Evolutionary conservation across 2,888 invertebrate genomes (phyloP), one percentile per base, ranked within the genome.

Genomic region (Muschampia plurimacula): DNA sequence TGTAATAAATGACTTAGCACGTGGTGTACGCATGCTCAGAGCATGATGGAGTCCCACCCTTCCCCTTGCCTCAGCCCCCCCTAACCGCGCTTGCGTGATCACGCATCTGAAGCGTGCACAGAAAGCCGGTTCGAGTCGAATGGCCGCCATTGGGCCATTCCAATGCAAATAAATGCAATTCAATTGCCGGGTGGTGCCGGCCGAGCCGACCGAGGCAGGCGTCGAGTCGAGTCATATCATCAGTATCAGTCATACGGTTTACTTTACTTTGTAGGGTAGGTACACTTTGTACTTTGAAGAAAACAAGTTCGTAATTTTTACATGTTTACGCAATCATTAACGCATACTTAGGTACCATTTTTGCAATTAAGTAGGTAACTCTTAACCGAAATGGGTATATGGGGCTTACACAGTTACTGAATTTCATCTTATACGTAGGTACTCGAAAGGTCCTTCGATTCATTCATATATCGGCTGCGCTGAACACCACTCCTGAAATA

Each of bases 11-110:
- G 75, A 82, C 82, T 86, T 39, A 87, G 86, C 93, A 94, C 91
- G 93, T 90, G 92, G 77, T 78, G 78, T 74, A 84, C 89, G 93
- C 93, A 92, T 94, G 93, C 76, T 84, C 86, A 77, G 44, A 73
- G 87, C 90, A 83, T 89, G 92, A 75, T 78, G 67, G 65, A 52
- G 73, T 67, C 65, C 69, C 75, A 75, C 76, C 78, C 79, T 78
- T 74, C 75, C 73, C 69, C 52, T 41, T 59, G 10, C 76, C 6
- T 52, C 44, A 6, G 13, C 49, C 64, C 65, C 75, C 74, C 67
- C 69, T 70, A 74, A 65, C 78, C 46, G 74, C 78, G 73, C 76
- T 75, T 83, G 76, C 74, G 81, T 78, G 73, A 76, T 76, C 83
- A 76, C 74, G 81, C 83, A 80, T 69, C 67, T 67, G 62, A 74